A percentile compares a stretch with the other conserved stretches of the same genome.
Evolutionary conservation across 2,113 vertebrate genomes (phyloP).

Genomic region (Aegithalos caudatus): DNA sequence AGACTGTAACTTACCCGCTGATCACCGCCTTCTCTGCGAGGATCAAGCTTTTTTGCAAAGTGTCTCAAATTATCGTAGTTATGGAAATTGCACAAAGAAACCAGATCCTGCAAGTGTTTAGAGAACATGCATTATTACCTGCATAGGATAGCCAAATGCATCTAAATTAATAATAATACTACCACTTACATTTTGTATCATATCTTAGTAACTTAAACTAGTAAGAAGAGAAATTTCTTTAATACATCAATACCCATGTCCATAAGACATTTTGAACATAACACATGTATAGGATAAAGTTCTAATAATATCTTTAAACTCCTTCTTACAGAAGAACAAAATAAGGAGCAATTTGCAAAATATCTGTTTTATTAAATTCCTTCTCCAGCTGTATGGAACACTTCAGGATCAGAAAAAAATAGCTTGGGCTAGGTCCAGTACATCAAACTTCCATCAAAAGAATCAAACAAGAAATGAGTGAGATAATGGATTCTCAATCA

Average conservation of each 20-base stretch:
- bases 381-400: background rate
- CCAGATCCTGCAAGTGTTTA: constrained; percentile 84
- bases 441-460: background rate
- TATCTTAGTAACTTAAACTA: background rate
- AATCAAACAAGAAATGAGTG: background rate
- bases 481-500: background rate
- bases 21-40: constrained; percentile 96
- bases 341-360: background rate
- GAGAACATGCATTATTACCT: background rate
- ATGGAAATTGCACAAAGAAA: constrained; percentile 96
- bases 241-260: background rate
- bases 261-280: background rate
- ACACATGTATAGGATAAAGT: background rate
- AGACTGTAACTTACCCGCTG: constrained; percentile 86
- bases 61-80: constrained; percentile 99
- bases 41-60: constrained; percentile 98
- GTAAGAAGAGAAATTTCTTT: background rate
- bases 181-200: background rate
- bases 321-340: background rate
- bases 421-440: background rate
- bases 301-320: background rate
- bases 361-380: background rate
- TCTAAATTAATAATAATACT: background rate
- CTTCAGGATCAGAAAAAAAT: background rate
- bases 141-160: background rate